Percentiles rank a stretch among this genome's conserved stretches.
Evolutionary conservation across 2,888 invertebrate species (phyloP).

Genomic region (Polymixis lichenea): DNA sequence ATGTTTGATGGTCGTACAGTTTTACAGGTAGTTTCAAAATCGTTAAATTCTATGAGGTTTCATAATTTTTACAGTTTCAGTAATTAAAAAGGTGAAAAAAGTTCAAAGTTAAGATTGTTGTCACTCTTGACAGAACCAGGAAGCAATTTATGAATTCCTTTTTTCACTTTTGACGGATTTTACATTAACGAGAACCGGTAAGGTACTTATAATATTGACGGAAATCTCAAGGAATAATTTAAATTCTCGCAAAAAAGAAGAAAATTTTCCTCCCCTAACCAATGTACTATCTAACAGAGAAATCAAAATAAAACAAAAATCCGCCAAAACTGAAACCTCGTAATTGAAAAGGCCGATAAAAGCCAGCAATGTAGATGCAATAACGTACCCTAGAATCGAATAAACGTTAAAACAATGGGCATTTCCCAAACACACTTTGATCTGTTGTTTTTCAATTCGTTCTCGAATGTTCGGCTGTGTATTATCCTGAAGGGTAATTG

Average conservation of each 20-base stretch:
- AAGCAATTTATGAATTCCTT: neutral
- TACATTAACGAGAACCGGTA: neutral
- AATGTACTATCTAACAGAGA: conserved; percentile 28
- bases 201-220: neutral
- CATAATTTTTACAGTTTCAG: neutral
- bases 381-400: conserved; percentile 48
- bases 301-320: conserved; percentile 34
- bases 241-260: neutral
- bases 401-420: conserved; percentile 49
- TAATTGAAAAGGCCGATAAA: conserved; percentile 53
- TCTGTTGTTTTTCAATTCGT: conserved; percentile 68
- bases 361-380: conserved; percentile 49
- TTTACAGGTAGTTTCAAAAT: neutral
- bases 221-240: conserved; percentile 8
- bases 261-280: neutral
- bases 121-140: neutral
- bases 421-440: conserved; percentile 44
- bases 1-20: neutral
- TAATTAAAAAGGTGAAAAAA: neutral
- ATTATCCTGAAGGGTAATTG: conserved; percentile 59
- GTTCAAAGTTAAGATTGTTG: neutral
- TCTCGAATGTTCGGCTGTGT: conserved; percentile 47
- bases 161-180: neutral
- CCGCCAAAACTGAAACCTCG: conserved; percentile 37
- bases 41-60: neutral